A percentile compares a stretch with the other conserved stretches of the same genome.
phyloP scores from a whole-genome alignment of 1,140 invertebrate species.

The Laupala kohalensis region DNA sequence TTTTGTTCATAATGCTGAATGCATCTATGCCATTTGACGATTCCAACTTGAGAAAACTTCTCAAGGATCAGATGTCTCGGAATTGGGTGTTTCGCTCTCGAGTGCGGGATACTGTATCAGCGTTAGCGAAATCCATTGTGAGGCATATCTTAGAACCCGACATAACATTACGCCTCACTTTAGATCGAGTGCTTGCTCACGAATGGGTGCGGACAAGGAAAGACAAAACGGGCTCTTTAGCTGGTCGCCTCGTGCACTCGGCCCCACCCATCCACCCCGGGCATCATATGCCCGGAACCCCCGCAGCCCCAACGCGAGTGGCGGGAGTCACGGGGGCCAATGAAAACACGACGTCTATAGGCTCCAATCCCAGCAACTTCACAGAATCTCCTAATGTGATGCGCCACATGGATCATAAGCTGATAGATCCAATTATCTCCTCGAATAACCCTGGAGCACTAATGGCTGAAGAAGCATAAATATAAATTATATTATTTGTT shows the following conservation, averaged over 20 bases:
- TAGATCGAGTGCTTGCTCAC: constrained; percentile 55
- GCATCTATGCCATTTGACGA: constrained; percentile 88
- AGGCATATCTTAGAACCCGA: constrained; percentile 66
- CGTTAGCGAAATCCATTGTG: constrained; percentile 54
- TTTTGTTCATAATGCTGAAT: constrained; percentile 75
- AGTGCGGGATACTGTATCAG: constrained; percentile 48
- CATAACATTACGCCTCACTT: constrained; percentile 51
- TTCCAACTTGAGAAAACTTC: constrained; percentile 58
- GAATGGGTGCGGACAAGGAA: constrained; percentile 42
- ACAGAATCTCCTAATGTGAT: background rate
- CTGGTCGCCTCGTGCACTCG: background rate
- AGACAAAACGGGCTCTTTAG: background rate
- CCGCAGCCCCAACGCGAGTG: background rate
- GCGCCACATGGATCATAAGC: background rate
- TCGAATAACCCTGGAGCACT: background rate
- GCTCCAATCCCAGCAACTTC: background rate
- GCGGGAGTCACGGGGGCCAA: background rate
- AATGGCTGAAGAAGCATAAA: background rate
- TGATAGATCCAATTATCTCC: background rate
- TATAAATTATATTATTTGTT: too few relatives aligned
- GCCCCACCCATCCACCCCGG: background rate
- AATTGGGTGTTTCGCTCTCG: constrained; percentile 63
- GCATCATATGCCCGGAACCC: background rate
- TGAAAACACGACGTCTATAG: background rate
- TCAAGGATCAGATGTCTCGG: constrained; percentile 65